A percentile compares a stretch with the other conserved stretches of the same genome.
These are phyloP conservation scores for Neodiprion virginianus DNA, from an alignment of 1,140 invertebrate genomes.

Conservation along the genomic window DNA sequence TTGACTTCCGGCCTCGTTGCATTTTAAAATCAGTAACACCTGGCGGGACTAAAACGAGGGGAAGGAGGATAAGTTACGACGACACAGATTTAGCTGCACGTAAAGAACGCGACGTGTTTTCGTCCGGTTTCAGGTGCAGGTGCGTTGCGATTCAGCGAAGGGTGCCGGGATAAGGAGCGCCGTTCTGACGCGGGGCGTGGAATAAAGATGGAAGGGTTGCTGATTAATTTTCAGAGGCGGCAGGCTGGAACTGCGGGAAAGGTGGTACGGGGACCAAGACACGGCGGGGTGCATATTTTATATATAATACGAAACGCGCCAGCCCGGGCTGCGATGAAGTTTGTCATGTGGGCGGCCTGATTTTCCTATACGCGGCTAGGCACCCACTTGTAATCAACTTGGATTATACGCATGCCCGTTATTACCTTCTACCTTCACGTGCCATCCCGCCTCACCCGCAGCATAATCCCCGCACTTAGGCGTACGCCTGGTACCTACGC, in stretches of 20 bases:
- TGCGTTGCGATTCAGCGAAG: neutral
- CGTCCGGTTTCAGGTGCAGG: neutral
- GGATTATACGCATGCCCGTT: neutral
- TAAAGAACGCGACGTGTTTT: neutral
- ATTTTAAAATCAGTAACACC: neutral
- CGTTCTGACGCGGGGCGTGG: neutral
- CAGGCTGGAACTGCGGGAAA: neutral
- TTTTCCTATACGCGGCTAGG: neutral
- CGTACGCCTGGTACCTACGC: neutral
- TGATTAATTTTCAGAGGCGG: conserved; percentile 7
- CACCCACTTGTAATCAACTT: neutral
- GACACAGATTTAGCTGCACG: neutral
- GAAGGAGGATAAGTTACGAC: neutral
- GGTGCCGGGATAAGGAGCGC: neutral
- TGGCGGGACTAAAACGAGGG: neutral
- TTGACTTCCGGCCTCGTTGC: neutral
- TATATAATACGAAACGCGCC: neutral
- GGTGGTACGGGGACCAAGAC: neutral
- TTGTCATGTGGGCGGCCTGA: neutral
- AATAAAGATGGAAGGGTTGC: conserved; percentile 1
- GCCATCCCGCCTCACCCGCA: neutral
- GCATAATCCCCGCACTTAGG: neutral
- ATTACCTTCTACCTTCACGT: neutral
- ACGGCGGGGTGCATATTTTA: conserved; percentile 4
- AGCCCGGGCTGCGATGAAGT: neutral